phyloP scores from a whole-genome alignment of 2,888 invertebrate species.

The Limnephilus lunatus region DNA sequence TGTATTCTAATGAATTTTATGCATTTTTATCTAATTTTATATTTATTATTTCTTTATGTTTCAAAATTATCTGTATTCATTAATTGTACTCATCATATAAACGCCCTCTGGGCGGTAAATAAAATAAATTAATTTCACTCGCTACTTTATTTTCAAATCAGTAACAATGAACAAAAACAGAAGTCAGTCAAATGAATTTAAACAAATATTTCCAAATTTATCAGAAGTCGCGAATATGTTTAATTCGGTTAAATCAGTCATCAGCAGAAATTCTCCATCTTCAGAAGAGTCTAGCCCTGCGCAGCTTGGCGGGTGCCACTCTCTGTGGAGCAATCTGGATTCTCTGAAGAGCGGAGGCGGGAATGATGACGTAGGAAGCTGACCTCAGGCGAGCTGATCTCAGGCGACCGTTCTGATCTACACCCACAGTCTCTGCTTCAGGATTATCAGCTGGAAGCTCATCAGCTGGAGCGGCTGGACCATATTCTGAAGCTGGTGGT shows the following conservation, averaged over 20 bases:
- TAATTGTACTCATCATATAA: no score
- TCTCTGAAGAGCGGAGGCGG: neutral
- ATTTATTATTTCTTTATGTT: no score
- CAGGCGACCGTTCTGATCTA: conserved; percentile 38
- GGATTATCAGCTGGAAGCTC: no score
- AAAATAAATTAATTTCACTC: neutral
- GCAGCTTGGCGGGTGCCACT: neutral
- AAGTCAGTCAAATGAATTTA: neutral
- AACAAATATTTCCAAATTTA: neutral
- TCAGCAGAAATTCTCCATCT: neutral
- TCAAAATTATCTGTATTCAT: no score
- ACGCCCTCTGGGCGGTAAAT: no score
- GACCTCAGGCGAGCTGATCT: neutral
- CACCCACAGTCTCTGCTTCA: neutral
- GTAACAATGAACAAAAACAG: neutral
- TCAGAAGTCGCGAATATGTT: neutral
- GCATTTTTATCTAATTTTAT: no score
- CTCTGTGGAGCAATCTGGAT: neutral
- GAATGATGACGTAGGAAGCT: neutral
- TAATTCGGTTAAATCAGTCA: neutral
- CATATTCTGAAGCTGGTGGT: no score
- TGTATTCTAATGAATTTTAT: no score
- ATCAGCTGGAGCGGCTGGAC: no score
- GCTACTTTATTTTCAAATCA: neutral
- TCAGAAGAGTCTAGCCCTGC: neutral